Evolutionary conservation across 2,888 invertebrate species (phyloP), one percentile per base, ranked within the genome.

Genomic region (Agrochola circellaris): DNA sequence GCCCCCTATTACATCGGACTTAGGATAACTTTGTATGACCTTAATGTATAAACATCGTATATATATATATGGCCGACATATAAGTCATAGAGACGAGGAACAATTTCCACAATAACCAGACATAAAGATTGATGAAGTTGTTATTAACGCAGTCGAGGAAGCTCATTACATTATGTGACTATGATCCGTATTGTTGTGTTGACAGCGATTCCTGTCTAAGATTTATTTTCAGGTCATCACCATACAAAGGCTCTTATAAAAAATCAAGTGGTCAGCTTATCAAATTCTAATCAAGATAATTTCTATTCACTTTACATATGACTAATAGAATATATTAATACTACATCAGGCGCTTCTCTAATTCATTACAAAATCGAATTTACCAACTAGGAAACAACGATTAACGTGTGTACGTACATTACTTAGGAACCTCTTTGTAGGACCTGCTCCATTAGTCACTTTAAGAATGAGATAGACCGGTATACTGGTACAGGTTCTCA

Each of bases 71-170:
- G 13, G n/a, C 56, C 6, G 5, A 56, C n/a, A n/a, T n/a, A 13
- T 56, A n/a, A 56, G 5, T 6, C 23, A 54, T 54, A 54, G 54
- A 54, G 1, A 56, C n/a, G n/a, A 56, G 56, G n/a, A 69, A 45
- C 9, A 45, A 34, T 45, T 58, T 45, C 34, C 20, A 20, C 30
- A 42, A 45, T 30, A 42, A 58, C 30, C 17, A 45, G 45, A 26
- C 61, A 23, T 17, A 17, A 17, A 34, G 58, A 73, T 70, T 58
- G 34, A 73, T 73, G 73, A 60, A 7, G 6, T 45, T 17, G 13
- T 17, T 45, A n/a, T n/a, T 15, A 26, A 34, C 42, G 8, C 67
- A 73, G 17, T 30, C 34, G n/a, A 30, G 56, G 69, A 56, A 58
- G 30, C 69, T 56, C 38, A 45, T 69, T 58, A 69, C 30, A 58